Base-by-base conservation (phyloP, 2,113 vertebrate species). In the Chaetops frenatus region DNA sequence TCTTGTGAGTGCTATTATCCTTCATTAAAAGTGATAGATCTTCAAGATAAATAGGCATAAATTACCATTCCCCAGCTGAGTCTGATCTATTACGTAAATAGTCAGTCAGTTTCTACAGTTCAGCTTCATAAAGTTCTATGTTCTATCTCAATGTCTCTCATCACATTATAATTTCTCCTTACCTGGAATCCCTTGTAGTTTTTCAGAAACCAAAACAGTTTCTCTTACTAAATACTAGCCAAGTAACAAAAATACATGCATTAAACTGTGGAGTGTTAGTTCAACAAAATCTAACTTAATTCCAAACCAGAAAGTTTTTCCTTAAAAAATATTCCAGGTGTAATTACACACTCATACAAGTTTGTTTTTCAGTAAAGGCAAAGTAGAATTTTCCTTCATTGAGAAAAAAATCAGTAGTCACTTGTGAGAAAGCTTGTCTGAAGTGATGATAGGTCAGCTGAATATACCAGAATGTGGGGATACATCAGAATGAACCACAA, bases 11-110 rank as follows among this genome's bases (percentile, higher is more conserved):
- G 82, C 72, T 94, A 94, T 91, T 96, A 95, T 95, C 73, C 92
- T 89, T 95, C 94, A 92, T 96, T 94, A 96, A 93, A 94, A 94
- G 62, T 76, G 90, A 94, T 93, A 86, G 95, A 94, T 96, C 92
- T 83, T 83, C 33, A 58, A 88, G 93, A 97, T 96, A 96, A 96
- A 85, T 7, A 82, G 56, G 56, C 51, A 81, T 0, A 0, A 91
- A 90, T 87, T 96, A 81, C 86, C 91, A 66, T 89, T 92, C 83
- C 66, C 82, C 84, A 92, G 78, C 80, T 96, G 73, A 94, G 89
- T 61, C 81, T 82, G 71, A 53, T 81, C 70, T 85, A n/a, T 93
- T 94, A 95, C 62, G 54, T 89, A 91, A 81, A 69, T n/a, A 92
- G 66, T 70, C 56, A 71, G 51, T 81, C 35, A 47, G 66, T 88